Base-by-base conservation (phyloP, 2,888 invertebrate species). In the Exephanes ischioxanthus region DNA sequence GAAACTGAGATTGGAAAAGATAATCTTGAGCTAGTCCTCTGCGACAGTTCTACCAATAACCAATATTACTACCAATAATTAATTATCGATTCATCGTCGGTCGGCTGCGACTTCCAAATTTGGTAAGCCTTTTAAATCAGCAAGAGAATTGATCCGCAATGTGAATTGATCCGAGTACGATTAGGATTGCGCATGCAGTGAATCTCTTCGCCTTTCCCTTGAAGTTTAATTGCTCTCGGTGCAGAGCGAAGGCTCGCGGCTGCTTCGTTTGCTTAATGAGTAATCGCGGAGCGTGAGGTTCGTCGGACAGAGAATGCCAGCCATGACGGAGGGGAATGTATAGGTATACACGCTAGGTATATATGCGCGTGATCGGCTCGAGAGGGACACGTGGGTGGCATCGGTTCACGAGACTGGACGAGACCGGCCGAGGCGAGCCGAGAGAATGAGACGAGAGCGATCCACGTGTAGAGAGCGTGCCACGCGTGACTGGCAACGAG, bases 401-500 rank as follows among this genome's bases (percentile, higher is more conserved):
- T 88, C 92, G 90, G 89, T 89, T 91, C 90, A 87, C 91, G 92
- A 89, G 81, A 41, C 41, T 63, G 55, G 55, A 88, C 93, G 93
- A 88, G 85, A 82, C 84, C 70, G 81, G 68, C 89, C 93, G 93
- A 91, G 87, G 76, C 51, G 73, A 67, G 63, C 88, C 92, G 91
- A 91, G 84, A 73, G 76, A 88, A 81, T 66, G 84, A 86, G 86
- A 83, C 89, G 90, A 90, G 91, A 90, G 90, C 90, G 91, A 89
- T 91, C 92, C 92, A 92, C 93, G 93, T 91, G 93, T 91, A 91
- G 89, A 91, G 91, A 93, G 92, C 93, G 93, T 93, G 93, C 93
- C 92, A 91, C 92, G 92, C 93, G 92, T 91, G 93, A 92, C 91
- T 89, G 87, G 85, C 80, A 80, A 80, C 82, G 72, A 75, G 84